Conservation (phyloP, 1,140 invertebrate genomes). For the Oncopodura yosiiana region DNA sequence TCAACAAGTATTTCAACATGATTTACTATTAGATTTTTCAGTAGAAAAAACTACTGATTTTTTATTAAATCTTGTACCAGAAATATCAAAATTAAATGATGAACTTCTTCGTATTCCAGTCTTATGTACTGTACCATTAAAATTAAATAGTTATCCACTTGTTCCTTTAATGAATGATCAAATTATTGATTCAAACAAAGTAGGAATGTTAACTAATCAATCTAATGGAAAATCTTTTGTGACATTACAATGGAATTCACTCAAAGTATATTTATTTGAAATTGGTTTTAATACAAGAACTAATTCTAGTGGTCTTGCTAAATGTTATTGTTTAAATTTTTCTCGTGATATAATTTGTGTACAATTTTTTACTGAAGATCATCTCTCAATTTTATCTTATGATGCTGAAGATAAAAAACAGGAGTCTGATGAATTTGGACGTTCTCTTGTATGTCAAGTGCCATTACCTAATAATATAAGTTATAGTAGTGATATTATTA, state of each 20-base stretch:
- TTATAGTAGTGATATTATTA: background rate
- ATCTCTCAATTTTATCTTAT: constrained; percentile 15
- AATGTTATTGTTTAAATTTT: constrained; percentile 6
- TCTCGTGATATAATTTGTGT: background rate
- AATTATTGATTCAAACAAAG: background rate
- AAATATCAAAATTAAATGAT: constrained; percentile 5
- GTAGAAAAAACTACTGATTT: constrained; percentile 5
- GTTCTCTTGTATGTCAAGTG: constrained; percentile 19
- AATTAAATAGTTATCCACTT: constrained; percentile 1
- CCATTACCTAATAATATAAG: background rate
- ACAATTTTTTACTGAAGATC: constrained; percentile 5
- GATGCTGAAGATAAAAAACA: constrained; percentile 5
- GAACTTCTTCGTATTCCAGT: constrained; percentile 14
- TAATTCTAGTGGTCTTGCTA: background rate
- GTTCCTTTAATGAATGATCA: background rate
- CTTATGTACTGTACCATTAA: constrained; percentile 11
- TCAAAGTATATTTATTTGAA: constrained; percentile 10
- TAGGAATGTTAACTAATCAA: background rate
- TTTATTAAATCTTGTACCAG: constrained; percentile 2
- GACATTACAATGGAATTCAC: background rate
- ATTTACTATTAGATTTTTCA: constrained; percentile 10
- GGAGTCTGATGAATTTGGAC: constrained; percentile 4
- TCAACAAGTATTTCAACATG: background rate
- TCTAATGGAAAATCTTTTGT: background rate
- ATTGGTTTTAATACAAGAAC: background rate